Percentiles rank a stretch among this genome's conserved stretches.
Evolutionary conservation across 2,888 invertebrate genomes (phyloP).

Genomic region (Drosophila merina): DNA sequence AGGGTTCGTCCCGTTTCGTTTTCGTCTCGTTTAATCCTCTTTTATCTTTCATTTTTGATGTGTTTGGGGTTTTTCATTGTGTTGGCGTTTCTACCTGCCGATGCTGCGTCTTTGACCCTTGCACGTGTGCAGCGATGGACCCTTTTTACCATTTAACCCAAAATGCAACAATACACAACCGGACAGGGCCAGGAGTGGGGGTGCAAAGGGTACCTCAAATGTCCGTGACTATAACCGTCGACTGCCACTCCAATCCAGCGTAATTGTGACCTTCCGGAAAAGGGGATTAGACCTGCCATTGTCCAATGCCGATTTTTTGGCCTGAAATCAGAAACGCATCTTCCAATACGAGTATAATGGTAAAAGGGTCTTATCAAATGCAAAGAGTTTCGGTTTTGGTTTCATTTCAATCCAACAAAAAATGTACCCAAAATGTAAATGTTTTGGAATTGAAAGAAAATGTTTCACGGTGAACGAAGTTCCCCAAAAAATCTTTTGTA

Average conservation of each 20-base stretch:
- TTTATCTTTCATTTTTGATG: slow-evolving; percentile 55
- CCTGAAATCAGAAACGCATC: slow-evolving; percentile 38
- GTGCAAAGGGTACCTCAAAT: slow-evolving; percentile 34
- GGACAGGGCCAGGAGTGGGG: slow-evolving; percentile 11
- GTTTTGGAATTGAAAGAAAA: slow-evolving; percentile 25
- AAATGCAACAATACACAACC: slow-evolving; percentile 63
- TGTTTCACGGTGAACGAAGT: slow-evolving; percentile 8
- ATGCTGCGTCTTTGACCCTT: slow-evolving; percentile 71
- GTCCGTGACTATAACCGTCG: slow-evolving; percentile 26
- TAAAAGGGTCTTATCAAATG: slow-evolving; percentile 36
- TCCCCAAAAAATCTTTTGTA: slow-evolving; percentile 15
- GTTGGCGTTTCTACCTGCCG: slow-evolving; percentile 66
- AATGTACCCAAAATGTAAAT: slow-evolving; percentile 38
- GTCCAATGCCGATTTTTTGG: slow-evolving; percentile 27
- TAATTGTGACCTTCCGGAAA: slow-evolving; percentile 71
- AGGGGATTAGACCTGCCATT: slow-evolving; percentile 66
- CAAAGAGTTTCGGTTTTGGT: slow-evolving; percentile 24
- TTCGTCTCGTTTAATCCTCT: slow-evolving; percentile 61
- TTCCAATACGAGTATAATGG: slow-evolving; percentile 15
- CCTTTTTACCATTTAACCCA: slow-evolving; percentile 25
- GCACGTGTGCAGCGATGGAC: slow-evolving; percentile 79
- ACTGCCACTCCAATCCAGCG: slow-evolving; percentile 60
- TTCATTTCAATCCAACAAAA: slow-evolving; percentile 21
- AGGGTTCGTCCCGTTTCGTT: slow-evolving; percentile 62
- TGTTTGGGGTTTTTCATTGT: slow-evolving; percentile 40